These are phyloP conservation scores for Forbesichthys papilliferus DNA, from an alignment of 2,113 vertebrate genomes.

Conservation along the genomic window DNA sequence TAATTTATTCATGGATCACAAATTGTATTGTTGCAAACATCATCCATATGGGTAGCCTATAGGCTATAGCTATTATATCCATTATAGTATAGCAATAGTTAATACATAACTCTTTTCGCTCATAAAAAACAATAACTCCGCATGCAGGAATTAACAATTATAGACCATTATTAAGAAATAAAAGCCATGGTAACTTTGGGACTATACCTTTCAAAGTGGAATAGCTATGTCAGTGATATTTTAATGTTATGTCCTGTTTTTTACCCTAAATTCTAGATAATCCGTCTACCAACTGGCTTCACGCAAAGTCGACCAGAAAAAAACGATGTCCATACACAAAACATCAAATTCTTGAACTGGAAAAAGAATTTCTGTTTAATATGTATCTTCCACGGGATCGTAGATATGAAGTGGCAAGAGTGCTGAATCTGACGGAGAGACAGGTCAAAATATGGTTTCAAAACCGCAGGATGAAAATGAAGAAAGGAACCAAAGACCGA, in stretches of 20 bases:
- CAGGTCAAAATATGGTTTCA: conserved; percentile 99
- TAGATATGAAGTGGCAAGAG: conserved; percentile 93
- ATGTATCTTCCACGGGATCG: conserved; percentile 99
- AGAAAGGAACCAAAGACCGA: conserved; percentile 97
- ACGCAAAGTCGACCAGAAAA: conserved; percentile 96
- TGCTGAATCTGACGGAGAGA: conserved; percentile 95
- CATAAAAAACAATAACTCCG: too few species aligned
- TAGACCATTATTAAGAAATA: too few species aligned
- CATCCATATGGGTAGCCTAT: too few species aligned
- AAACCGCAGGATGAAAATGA: conserved; percentile 99
- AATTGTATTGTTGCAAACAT: too few species aligned
- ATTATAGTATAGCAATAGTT: too few species aligned
- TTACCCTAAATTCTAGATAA: conserved; percentile 81
- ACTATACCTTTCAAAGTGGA: background rate
- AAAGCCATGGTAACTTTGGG: background rate
- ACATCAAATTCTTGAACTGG: conserved; percentile 95
- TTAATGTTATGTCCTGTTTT: conserved; percentile 54
- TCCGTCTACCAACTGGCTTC: conserved; percentile 95
- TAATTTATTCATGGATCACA: background rate
- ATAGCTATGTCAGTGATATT: conserved; percentile 20
- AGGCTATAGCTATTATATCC: too few species aligned
- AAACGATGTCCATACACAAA: conserved; percentile 97
- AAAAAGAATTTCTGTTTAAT: conserved; percentile 98
- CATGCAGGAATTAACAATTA: too few species aligned
- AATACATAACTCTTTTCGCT: too few species aligned